phyloP scores from a whole-genome alignment of 92 coral and sea anemone genomes.

The Epizoanthus scotinus region DNA sequence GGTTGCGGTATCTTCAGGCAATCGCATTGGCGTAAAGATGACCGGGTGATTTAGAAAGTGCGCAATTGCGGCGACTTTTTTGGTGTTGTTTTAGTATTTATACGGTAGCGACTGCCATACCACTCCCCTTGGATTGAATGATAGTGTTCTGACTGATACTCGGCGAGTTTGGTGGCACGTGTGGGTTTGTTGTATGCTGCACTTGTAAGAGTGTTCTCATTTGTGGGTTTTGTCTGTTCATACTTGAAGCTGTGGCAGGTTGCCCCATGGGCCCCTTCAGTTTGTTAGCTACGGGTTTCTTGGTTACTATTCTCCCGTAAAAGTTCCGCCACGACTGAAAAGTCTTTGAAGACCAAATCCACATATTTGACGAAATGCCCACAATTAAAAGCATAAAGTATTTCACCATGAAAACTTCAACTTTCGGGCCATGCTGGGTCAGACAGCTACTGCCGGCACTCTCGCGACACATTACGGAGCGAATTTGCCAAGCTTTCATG shows the following conservation, averaged over 20 bases:
- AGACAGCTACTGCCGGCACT: slow-evolving; percentile 62
- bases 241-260: not conserved
- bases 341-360: slow-evolving; percentile 98
- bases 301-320: slow-evolving; percentile 63
- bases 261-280: slow-evolving; percentile 32
- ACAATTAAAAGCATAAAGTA: slow-evolving; percentile 92
- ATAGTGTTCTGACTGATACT: slow-evolving; percentile 37
- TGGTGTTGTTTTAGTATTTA: slow-evolving; percentile 18
- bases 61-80: not conserved
- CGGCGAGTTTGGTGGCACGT: slow-evolving; percentile 31
- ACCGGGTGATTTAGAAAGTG: not conserved
- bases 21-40: slow-evolving; percentile 3
- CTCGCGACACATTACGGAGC: slow-evolving; percentile 68
- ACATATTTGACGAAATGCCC: slow-evolving; percentile 94
- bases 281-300: slow-evolving; percentile 44
- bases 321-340: slow-evolving; percentile 85
- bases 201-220: slow-evolving; percentile 32
- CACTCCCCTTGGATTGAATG: slow-evolving; percentile 58
- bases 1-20: not conserved
- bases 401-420: slow-evolving; percentile 87
- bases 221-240: slow-evolving; percentile 7
- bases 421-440: slow-evolving; percentile 71
- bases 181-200: not conserved
- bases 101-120: slow-evolving; percentile 74
- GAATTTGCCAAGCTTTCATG: slow-evolving; percentile 77